phyloP scores from a whole-genome alignment of 1,140 invertebrate species.

The Habropoda laboriosa region DNA sequence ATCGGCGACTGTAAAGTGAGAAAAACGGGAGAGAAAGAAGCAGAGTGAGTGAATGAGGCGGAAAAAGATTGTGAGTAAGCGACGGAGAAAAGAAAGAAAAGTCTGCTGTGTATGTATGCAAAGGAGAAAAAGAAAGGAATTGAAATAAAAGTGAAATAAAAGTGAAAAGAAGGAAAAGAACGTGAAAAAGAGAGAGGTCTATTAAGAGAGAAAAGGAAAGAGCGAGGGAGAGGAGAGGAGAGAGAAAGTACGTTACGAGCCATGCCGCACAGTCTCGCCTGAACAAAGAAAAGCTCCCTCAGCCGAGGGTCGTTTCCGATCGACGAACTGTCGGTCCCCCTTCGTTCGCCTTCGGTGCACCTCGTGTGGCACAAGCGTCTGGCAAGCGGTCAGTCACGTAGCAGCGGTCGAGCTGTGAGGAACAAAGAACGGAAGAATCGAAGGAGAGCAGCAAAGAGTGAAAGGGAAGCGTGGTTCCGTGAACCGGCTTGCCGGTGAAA shows the following conservation, averaged over 20 bases:
- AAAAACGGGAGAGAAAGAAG: conserved; percentile 10
- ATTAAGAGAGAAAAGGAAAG: conserved; percentile 30
- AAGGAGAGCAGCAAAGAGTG: conserved; percentile 16
- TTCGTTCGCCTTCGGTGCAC: conserved; percentile 62
- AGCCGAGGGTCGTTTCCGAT: conserved; percentile 73
- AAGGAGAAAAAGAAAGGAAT: conserved; percentile 38
- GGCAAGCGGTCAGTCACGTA: conserved; percentile 72
- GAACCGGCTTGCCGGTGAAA: conserved; percentile 24
- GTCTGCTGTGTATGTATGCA: conserved; percentile 1
- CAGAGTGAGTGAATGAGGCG: conserved; percentile 27
- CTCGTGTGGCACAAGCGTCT: conserved; percentile 55
- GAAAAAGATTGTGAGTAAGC: conserved; percentile 11
- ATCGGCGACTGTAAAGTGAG: conserved; percentile 59
- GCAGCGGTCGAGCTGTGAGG: conserved; percentile 68
- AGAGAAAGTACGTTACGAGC: conserved; percentile 53
- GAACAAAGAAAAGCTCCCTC: conserved; percentile 69
- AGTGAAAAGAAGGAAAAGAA: conserved; percentile 24
- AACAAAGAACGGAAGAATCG: conserved; percentile 66
- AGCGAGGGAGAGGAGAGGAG: conserved; percentile 4
- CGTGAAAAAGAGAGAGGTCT: background rate
- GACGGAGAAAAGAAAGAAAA: conserved; percentile 9
- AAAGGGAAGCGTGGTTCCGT: conserved; percentile 26
- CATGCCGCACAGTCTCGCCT: conserved; percentile 60
- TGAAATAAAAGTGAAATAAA: conserved; percentile 45
- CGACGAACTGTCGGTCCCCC: conserved; percentile 70